Base-by-base conservation (phyloP, 2,113 vertebrate genomes). In the Paralichthys olivaceus region DNA sequence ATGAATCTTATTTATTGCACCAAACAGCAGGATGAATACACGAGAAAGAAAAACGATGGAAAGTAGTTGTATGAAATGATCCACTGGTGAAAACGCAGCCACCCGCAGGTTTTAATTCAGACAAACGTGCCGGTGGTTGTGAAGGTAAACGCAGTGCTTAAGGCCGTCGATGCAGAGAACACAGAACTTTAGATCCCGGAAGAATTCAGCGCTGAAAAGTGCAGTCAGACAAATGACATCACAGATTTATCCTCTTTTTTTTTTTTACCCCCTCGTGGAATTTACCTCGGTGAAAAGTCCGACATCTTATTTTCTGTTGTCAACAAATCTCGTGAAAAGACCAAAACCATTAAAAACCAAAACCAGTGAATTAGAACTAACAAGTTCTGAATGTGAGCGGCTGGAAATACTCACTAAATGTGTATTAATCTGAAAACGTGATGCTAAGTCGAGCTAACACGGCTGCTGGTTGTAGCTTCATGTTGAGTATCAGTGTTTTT, bases 1-100 rank as follows among this genome's bases (percentile, higher is more conserved):
- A 79, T 69, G 53, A 83, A 84, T 79, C 74, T 77, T 72, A 69
- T 93, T 93, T 92, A 93, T 93, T 93, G 91, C 90, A 87, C 91
- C 91, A 90, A 83, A 90, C 88, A 91, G 86, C 87, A 88, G 73
- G 78, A 91, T 68, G 88, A 85, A 86, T 74, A 77, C n/a, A 55
- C 6, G 2, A 12, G 22, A 57, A 62, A 70, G 34, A 67, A 73
- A 47, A 60, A 14, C 54, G 54, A 57, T 66, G 84, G 47, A 34
- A 57, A 25, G 1, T 61, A 74, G 12, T 58, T 22, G 3, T 74
- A 62, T 79, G 26, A 84, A 81, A 77, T 20, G 54, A 20, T 77
- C 77, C 72, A 62, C 19, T 54, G 56, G 71, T 56, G 15, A 77
- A 66, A 69, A 81, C 63, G 9, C 47, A 73, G 78, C 26, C 59